Evolutionary conservation across 2,888 invertebrate species (phyloP).

Genomic region (Conomelus anceps): DNA sequence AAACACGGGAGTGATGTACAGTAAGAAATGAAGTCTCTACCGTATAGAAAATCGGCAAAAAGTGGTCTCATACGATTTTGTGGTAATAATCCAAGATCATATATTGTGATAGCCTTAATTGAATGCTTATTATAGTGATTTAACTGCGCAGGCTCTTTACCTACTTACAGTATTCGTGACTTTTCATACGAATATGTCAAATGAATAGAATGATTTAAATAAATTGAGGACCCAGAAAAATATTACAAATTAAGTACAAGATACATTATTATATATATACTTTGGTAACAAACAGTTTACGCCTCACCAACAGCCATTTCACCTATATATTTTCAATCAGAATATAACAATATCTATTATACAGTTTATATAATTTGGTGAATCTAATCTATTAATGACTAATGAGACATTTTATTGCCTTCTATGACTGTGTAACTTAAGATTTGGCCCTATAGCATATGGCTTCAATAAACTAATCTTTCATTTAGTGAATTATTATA

Average conservation of each 20-base stretch:
- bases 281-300: background rate
- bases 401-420: background rate
- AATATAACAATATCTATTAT: background rate
- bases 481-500: background rate
- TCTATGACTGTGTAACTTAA: background rate
- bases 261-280: background rate
- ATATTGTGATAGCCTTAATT: too few species aligned
- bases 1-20: too few species aligned
- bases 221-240: too few species aligned
- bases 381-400: background rate
- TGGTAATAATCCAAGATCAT: too few species aligned
- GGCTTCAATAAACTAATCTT: background rate
- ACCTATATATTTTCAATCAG: background rate
- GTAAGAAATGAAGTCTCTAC: too few species aligned
- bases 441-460: background rate
- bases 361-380: background rate
- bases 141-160: too few species aligned
- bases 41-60: too few species aligned
- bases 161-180: too few species aligned
- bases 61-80: too few species aligned
- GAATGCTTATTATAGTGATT: too few species aligned
- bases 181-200: too few species aligned
- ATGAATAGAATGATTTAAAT: too few species aligned
- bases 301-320: background rate
- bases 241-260: background rate